phyloP scores from a whole-genome alignment of 2,113 vertebrate species.

The Apus apus region DNA sequence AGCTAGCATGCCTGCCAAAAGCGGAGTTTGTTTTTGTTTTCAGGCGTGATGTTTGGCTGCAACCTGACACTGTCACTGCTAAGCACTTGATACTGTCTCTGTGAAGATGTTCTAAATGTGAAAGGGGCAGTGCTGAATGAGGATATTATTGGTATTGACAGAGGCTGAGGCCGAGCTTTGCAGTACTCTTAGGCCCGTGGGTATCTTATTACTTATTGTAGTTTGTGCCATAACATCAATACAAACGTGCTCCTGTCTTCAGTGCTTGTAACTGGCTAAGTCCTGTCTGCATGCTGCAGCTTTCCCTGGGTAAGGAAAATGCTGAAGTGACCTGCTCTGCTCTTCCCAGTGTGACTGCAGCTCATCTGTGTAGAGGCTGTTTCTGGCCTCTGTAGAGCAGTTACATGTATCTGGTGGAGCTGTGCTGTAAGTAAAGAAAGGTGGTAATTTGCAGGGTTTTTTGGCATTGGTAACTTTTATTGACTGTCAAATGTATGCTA shows the following conservation, averaged over 20 bases:
- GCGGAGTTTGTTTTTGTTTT: slow-evolving; percentile 10
- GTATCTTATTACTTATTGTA: background rate
- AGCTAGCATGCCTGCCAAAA: background rate
- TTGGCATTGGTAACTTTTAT: background rate
- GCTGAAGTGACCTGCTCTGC: background rate
- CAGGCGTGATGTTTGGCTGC: background rate
- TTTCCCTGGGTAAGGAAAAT: background rate
- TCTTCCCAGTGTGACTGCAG: background rate
- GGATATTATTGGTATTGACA: background rate
- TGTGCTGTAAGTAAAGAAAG: background rate
- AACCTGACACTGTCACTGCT: slow-evolving; percentile 56
- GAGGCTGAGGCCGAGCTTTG: background rate
- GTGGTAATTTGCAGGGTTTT: background rate
- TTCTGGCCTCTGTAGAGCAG: background rate
- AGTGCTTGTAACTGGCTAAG: background rate
- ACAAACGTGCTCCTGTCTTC: background rate
- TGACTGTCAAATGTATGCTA: background rate
- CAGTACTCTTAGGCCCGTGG: background rate
- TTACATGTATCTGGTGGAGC: background rate
- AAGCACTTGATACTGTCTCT: slow-evolving; percentile 39
- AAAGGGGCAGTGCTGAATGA: background rate
- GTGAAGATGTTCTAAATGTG: background rate
- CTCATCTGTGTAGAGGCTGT: background rate
- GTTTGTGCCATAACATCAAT: background rate
- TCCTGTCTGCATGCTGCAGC: background rate